A percentile compares a stretch with the other conserved stretches of the same genome.
These are phyloP conservation scores for Myiagra hebetior DNA, from an alignment of 2,113 vertebrate genomes.

Conservation along the genomic window DNA sequence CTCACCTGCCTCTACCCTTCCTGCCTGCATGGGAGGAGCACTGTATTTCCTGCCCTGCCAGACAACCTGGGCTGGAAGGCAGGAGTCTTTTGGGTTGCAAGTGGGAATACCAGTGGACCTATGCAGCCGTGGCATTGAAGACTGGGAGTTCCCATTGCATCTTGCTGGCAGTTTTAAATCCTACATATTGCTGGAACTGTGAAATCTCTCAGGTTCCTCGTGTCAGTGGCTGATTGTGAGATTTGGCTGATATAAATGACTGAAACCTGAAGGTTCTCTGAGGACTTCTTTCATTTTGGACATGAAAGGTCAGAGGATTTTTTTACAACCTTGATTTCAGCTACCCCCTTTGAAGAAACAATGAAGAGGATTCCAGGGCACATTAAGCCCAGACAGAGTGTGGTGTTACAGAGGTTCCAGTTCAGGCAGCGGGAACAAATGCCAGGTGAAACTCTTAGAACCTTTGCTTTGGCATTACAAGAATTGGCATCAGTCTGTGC, in stretches of 20 bases:
- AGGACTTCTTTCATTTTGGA: neutral
- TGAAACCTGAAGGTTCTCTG: neutral
- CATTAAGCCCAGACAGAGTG: neutral
- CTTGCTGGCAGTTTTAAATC: neutral
- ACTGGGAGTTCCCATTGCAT: neutral
- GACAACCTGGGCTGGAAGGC: neutral
- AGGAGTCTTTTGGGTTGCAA: neutral
- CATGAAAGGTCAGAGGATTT: neutral
- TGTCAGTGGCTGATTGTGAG: neutral
- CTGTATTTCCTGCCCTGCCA: neutral
- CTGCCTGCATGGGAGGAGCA: slow-evolving; percentile 1
- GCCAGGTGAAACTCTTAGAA: neutral
- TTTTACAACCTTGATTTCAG: neutral
- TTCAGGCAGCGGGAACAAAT: slow-evolving; percentile 2
- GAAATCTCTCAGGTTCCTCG: neutral
- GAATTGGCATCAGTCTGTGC: neutral
- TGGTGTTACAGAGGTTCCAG: neutral
- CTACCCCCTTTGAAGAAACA: neutral
- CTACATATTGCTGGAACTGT: neutral
- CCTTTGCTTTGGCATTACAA: neutral
- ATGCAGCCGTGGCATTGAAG: neutral
- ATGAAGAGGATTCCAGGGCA: slow-evolving; percentile 32
- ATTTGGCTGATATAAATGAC: neutral
- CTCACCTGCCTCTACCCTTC: neutral
- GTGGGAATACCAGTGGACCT: neutral